Percentiles rank a stretch among this genome's conserved stretches.
These are phyloP conservation scores for Eilema caniola DNA, from an alignment of 2,888 invertebrate species.

Conservation along the genomic window DNA sequence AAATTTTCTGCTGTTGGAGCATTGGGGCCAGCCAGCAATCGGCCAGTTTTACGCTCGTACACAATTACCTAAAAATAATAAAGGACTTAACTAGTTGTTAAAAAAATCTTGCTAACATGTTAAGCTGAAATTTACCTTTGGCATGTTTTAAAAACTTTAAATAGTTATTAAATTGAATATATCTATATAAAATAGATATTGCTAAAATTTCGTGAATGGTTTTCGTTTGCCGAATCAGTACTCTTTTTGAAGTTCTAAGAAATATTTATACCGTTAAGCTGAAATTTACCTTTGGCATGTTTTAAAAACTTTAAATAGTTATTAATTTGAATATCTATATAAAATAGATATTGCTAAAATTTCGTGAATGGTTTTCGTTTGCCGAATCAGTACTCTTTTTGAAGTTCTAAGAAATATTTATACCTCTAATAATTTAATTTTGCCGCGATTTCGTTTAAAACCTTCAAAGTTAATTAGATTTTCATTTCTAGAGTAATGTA, in stretches of 20 bases:
- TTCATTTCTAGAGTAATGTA: not conserved
- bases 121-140: not conserved
- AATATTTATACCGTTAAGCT: not conserved
- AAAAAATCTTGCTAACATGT: not conserved
- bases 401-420: not conserved
- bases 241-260: not conserved
- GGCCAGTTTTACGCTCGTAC: conserved; percentile 93
- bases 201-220: not conserved
- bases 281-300: not conserved
- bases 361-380: too few species aligned
- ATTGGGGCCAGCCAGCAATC: conserved; percentile 90
- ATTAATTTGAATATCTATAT: not conserved
- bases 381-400: not conserved
- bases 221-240: too few species aligned
- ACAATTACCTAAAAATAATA: conserved; percentile 89
- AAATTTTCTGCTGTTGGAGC: conserved; percentile 94
- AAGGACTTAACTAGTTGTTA: not conserved
- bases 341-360: not conserved
- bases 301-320: not conserved
- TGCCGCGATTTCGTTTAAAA: not conserved
- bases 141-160: not conserved
- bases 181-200: not conserved
- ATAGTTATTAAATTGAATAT: not conserved
- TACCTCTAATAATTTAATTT: too few species aligned
- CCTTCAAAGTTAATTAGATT: not conserved